Conservation (phyloP, 2,888 invertebrate species). For the Dryadula phaetusa region DNA sequence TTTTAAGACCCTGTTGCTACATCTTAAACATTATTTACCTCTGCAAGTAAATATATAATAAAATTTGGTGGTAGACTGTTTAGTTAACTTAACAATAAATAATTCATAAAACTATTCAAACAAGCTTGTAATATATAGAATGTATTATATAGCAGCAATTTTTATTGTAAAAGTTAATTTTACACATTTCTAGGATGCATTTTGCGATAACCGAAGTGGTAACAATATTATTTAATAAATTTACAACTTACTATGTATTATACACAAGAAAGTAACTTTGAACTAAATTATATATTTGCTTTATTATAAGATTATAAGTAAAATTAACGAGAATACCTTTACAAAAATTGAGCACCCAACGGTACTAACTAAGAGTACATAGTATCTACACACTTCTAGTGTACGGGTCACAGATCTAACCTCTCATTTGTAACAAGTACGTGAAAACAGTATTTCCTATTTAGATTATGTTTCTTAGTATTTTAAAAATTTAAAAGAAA, state of each 20-base stretch:
- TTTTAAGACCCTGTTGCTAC: conserved; percentile 5
- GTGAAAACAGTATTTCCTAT: conserved; percentile 1
- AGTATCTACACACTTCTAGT: background rate
- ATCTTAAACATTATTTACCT: background rate
- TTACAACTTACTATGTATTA: background rate
- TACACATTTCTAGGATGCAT: too few species aligned
- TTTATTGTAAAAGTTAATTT: too few species aligned
- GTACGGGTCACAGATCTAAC: conserved; percentile 1
- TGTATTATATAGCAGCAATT: too few species aligned
- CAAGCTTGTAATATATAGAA: too few species aligned
- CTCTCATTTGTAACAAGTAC: conserved; percentile 1
- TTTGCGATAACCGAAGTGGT: background rate
- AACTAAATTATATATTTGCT: too few species aligned
- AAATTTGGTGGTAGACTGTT: background rate
- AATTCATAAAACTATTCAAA: too few species aligned
- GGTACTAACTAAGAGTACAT: background rate
- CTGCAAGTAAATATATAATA: background rate
- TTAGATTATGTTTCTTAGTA: background rate
- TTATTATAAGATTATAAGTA: too few species aligned
- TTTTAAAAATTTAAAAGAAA: too few species aligned
- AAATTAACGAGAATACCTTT: too few species aligned
- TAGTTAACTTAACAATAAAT: background rate
- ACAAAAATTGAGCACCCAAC: background rate
- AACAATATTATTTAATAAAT: background rate
- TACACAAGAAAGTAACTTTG: too few species aligned